Evolutionary conservation across 2,113 vertebrate genomes (phyloP).

Genomic region (Polyodon spathula): DNA sequence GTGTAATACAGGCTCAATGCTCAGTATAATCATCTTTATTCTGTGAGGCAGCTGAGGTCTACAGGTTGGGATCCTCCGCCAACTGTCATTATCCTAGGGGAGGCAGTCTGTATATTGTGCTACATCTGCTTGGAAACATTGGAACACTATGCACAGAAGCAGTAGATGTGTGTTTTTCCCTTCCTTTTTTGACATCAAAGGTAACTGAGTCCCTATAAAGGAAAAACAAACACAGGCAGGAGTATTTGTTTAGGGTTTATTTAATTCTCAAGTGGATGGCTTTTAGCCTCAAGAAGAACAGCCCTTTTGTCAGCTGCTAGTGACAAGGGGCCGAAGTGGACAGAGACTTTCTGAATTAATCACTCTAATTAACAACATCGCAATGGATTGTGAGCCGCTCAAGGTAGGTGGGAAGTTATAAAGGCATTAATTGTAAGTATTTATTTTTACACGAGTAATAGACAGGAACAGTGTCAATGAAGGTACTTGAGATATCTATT

Average conservation of each 20-base stretch:
- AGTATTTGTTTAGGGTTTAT: background rate
- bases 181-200: no score
- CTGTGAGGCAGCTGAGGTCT: slow-evolving; percentile 53
- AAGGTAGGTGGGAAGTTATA: background rate
- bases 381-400: background rate
- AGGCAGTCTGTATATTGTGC: slow-evolving; percentile 13
- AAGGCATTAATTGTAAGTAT: no score
- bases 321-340: background rate
- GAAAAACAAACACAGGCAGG: background rate
- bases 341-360: background rate
- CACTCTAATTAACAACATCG: background rate
- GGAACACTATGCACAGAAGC: background rate
- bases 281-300: slow-evolving; percentile 29
- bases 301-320: background rate
- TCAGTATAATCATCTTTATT: slow-evolving; percentile 64
- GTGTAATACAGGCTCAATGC: slow-evolving; percentile 48
- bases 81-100: slow-evolving; percentile 30
- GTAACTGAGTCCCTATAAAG: no score
- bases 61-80: slow-evolving; percentile 44
- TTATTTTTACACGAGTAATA: no score
- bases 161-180: background rate
- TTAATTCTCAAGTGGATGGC: slow-evolving; percentile 25
- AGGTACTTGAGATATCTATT: no score
- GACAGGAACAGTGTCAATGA: no score
- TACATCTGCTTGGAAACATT: slow-evolving; percentile 18